A percentile compares a stretch with the other conserved stretches of the same genome.
These are phyloP conservation scores for Entomobrya proxima DNA, from an alignment of 2,888 invertebrate genomes.

Conservation along the genomic window DNA sequence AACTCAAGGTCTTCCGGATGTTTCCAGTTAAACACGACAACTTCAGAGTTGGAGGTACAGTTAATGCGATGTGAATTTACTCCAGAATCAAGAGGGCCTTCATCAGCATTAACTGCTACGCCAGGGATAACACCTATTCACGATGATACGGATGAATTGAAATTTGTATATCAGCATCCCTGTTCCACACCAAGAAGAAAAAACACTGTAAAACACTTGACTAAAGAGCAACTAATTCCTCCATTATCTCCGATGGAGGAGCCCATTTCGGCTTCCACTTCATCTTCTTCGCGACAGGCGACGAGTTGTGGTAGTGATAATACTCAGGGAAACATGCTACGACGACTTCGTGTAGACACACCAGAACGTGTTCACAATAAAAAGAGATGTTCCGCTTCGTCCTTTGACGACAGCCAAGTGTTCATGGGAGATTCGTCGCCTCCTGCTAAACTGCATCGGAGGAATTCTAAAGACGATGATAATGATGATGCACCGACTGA, in stretches of 20 bases:
- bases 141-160: conserved; percentile 15
- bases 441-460: conserved; percentile 17
- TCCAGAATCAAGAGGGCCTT: conserved; percentile 38
- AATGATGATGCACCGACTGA: neutral
- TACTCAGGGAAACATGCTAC: neutral
- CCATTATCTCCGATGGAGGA: neutral
- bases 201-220: neutral
- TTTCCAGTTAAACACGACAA: conserved; percentile 36
- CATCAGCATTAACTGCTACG: neutral
- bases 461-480: conserved; percentile 14
- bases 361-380: neutral
- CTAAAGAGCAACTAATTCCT: neutral
- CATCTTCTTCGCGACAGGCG: neutral
- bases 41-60: conserved; percentile 44
- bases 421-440: conserved; percentile 39
- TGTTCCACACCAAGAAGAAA: conserved; percentile 34
- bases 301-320: neutral
- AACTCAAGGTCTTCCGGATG: neutral
- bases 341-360: neutral
- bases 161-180: neutral
- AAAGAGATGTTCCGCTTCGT: conserved; percentile 38
- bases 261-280: neutral
- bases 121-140: conserved; percentile 55
- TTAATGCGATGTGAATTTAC: conserved; percentile 54
- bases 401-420: conserved; percentile 42